These are phyloP conservation scores for Sebastes melanostomus DNA, from an alignment of 2,797 vertebrate species.

Conservation along the genomic window DNA sequence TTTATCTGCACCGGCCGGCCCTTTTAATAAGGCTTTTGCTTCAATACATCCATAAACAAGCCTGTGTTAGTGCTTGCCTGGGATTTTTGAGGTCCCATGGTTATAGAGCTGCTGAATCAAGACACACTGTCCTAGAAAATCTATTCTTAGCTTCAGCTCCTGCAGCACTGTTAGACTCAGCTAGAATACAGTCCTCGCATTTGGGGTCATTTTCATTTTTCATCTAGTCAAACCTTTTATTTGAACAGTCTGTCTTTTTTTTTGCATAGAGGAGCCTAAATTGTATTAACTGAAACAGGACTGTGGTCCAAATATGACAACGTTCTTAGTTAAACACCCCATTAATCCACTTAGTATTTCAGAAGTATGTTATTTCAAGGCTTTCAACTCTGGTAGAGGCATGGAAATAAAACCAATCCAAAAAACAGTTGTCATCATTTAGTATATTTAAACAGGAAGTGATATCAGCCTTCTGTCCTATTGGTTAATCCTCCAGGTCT, in stretches of 20 bases:
- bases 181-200: slow-evolving; percentile 36
- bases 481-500: slow-evolving; percentile 77
- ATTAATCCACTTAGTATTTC: not conserved
- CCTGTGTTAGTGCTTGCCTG: slow-evolving; percentile 46
- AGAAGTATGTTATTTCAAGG: not conserved
- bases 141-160: slow-evolving; percentile 72
- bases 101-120: slow-evolving; percentile 69
- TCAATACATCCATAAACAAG: slow-evolving; percentile 45
- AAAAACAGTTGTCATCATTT: not conserved
- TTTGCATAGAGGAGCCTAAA: not conserved
- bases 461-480: not conserved
- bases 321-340: not conserved
- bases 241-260: not conserved
- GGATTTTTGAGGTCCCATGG: slow-evolving; percentile 56
- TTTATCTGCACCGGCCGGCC: slow-evolving; percentile 18
- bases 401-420: not conserved
- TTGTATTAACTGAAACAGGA: not conserved
- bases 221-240: slow-evolving; percentile 7
- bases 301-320: not conserved
- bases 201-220: slow-evolving; percentile 47
- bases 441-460: not conserved
- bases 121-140: slow-evolving; percentile 72
- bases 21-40: slow-evolving; percentile 36
- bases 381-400: not conserved
- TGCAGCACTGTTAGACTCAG: slow-evolving; percentile 52